Evolutionary conservation across 2,888 invertebrate species (phyloP), one percentile per base, ranked within the genome.

Genomic region (Acrobasis suavella): DNA sequence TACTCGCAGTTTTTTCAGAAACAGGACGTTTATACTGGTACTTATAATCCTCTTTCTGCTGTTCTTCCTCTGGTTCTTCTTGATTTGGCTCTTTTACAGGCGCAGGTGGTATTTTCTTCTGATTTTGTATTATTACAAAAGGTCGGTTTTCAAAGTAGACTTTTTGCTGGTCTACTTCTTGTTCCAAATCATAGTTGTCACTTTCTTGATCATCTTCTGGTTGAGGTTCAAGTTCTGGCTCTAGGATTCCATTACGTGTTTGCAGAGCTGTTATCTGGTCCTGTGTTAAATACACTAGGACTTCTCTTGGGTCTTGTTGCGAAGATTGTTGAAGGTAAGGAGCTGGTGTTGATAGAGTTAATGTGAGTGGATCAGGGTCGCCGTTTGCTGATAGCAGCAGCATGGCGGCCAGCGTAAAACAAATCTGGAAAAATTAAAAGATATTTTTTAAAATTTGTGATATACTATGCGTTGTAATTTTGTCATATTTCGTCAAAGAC

Each of bases 271-370:
- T 77, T 50, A 87, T 86, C 73, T 91, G 88, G 16, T 77, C 80
- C 5, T 86, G 84, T 59, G 90, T 90, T 39, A 90, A 71, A 64
- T 86, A 89, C 32, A 90, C 69, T 32, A 89, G 77, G 32, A 86
- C 75, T 70, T 89, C 88, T 72, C 82, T 86, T 38, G 65, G 16
- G 10, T 55, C 55, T 10, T 14, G 9, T 32, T 37, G 38, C 38
- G 32, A 52, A 12, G 39, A 16, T 16, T 38, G 5, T 16, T 39
- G 49, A 58, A 73, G 56, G 63, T 63, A 38, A 38, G 67, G 59
- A 46, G 72, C 59, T 17, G 71, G 64, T 38, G 69, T 52, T n/a
- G 75, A 73, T n/a, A 70, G 49, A 17, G 74, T 73, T 58, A 81
- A 82, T 9, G 71, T 76, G 68, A 83, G 82, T 46, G 81, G 81